Evolutionary conservation across 2,113 vertebrate species (phyloP).

Genomic region (human): GRCh38 chr3:130505001-130505500

Average conservation of each 20-base stretch:
- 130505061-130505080: background rate
- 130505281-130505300: background rate
- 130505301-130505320: background rate
- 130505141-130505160: background rate
- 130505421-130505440: background rate
- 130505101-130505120: background rate
- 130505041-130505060: background rate
- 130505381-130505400: background rate
- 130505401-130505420: background rate
- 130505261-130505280: background rate
- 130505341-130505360: background rate
- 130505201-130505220: background rate
- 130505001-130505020: background rate
- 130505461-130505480: background rate
- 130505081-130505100: background rate
- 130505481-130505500: background rate
- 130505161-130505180: background rate
- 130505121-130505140: background rate
- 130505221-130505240: background rate
- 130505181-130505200: conserved; percentile 11
- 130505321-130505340: background rate
- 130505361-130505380: background rate
- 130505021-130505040: background rate
- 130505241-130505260: background rate
- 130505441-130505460: background rate